phyloP scores from a whole-genome alignment of 64 coral and sea anemone species.

The Pachyseris speciosa region DNA sequence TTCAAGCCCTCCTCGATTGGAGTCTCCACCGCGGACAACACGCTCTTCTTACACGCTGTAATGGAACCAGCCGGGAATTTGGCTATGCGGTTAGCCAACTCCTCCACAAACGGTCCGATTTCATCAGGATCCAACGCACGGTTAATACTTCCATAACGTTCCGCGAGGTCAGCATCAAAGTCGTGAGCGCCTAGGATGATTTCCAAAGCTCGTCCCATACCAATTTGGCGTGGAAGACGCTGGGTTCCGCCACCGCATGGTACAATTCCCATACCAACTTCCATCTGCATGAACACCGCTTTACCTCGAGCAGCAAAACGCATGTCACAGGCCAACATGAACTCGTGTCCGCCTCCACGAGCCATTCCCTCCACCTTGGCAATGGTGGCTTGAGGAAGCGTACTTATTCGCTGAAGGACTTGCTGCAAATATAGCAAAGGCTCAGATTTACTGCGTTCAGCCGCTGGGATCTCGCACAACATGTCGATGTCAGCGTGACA shows the following conservation, averaged over 20 bases:
- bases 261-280: constrained; percentile 92
- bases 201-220: constrained; percentile 88
- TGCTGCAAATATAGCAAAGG: constrained; percentile 81
- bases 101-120: constrained; percentile 91
- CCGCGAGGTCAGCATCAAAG: constrained; percentile 85
- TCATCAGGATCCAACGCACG: constrained; percentile 75
- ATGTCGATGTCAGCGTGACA: constrained; percentile 94
- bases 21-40: constrained; percentile 79
- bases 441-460: constrained; percentile 58
- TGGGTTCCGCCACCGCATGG: constrained; percentile 94
- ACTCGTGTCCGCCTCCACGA: constrained; percentile 83
- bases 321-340: constrained; percentile 96
- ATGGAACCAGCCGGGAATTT: constrained; percentile 87
- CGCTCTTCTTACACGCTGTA: constrained; percentile 70
- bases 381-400: constrained; percentile 86
- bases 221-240: constrained; percentile 82
- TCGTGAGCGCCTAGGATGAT: constrained; percentile 87
- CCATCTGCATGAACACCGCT: constrained; percentile 96
- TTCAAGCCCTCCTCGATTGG: constrained; percentile 89
- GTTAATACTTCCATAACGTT: constrained; percentile 84
- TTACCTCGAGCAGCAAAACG: constrained; percentile 88
- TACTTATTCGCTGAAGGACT: constrained; percentile 80
- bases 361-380: constrained; percentile 96
- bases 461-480: constrained; percentile 80
- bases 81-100: constrained; percentile 89